Conservation (phyloP, 2,888 invertebrate genomes). For the Synergus umbraculus region DNA sequence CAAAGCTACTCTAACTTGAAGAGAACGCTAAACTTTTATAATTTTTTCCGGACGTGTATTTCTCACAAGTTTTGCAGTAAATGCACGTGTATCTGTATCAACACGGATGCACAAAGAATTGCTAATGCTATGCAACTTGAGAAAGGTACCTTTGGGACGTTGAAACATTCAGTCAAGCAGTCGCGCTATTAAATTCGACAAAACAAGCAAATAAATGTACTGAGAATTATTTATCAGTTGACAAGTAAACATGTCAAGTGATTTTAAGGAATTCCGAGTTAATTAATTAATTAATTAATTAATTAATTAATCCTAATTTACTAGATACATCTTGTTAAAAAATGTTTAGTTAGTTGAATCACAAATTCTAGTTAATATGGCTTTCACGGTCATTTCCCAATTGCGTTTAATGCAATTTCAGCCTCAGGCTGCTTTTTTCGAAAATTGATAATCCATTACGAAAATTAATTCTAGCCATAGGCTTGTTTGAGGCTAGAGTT, state of each 20-base stretch:
- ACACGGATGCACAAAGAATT: slow-evolving; percentile 4
- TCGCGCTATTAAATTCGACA: not conserved
- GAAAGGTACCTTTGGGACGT: not conserved
- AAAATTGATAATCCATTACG: not conserved
- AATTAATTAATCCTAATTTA: too few relatives aligned
- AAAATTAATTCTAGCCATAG: not conserved
- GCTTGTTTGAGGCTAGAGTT: not conserved
- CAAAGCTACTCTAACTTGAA: slow-evolving; percentile 29
- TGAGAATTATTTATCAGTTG: too few relatives aligned
- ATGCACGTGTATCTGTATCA: not conserved
- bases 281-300: too few relatives aligned
- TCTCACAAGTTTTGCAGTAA: slow-evolving; percentile 11
- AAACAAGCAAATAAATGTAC: too few relatives aligned
- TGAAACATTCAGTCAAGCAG: not conserved
- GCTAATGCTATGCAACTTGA: slow-evolving; percentile 1
- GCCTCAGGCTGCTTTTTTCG: not conserved
- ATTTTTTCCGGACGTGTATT: slow-evolving; percentile 11
- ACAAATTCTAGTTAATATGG: too few relatives aligned
- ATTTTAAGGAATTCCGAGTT: too few relatives aligned
- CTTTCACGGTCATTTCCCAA: too few relatives aligned
- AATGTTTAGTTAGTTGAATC: too few relatives aligned
- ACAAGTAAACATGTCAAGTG: too few relatives aligned
- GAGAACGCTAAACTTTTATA: slow-evolving; percentile 25
- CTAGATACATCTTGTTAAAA: too few relatives aligned
- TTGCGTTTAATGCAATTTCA: too few relatives aligned